These are phyloP conservation scores for Agrotis segetum DNA, from an alignment of 2,888 invertebrate species.

Conservation along the genomic window DNA sequence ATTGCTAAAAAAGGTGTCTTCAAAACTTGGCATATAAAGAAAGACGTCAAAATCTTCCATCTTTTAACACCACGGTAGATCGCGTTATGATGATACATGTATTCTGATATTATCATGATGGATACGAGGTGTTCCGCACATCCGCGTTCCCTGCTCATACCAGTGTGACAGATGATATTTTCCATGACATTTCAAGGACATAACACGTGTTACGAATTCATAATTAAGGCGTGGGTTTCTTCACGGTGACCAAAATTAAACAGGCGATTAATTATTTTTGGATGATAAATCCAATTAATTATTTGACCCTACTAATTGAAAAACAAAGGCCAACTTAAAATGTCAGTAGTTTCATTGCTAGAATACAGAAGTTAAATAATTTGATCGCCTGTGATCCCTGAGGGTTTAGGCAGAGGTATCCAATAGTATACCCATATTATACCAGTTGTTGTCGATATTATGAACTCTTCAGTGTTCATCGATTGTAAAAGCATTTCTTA, in stretches of 20 bases:
- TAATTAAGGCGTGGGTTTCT: constrained; percentile 46
- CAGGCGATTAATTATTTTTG: constrained; percentile 19
- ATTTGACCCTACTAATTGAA: not conserved
- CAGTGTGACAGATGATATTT: constrained; percentile 39
- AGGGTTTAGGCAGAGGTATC: no score
- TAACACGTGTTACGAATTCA: constrained; percentile 47
- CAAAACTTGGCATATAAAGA: constrained; percentile 9
- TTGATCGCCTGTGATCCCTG: no score
- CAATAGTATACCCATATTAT: no score
- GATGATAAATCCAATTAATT: constrained; percentile 22
- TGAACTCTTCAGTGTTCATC: not conserved
- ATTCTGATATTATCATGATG: constrained; percentile 25
- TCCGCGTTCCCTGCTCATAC: constrained; percentile 47
- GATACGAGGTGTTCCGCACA: constrained; percentile 23
- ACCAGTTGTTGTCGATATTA: not conserved
- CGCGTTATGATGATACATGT: constrained; percentile 13
- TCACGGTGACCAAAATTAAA: constrained; percentile 35
- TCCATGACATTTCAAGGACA: constrained; percentile 58
- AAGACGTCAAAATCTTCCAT: not conserved
- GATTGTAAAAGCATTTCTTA: not conserved
- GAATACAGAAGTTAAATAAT: not conserved
- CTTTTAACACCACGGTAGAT: constrained; percentile 1
- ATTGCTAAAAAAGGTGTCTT: not conserved
- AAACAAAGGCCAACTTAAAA: not conserved
- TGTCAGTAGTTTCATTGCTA: not conserved